A percentile compares a stretch with the other conserved stretches of the same genome.
phyloP scores from a whole-genome alignment of 2,888 invertebrate species.

The Unio pictorum region DNA sequence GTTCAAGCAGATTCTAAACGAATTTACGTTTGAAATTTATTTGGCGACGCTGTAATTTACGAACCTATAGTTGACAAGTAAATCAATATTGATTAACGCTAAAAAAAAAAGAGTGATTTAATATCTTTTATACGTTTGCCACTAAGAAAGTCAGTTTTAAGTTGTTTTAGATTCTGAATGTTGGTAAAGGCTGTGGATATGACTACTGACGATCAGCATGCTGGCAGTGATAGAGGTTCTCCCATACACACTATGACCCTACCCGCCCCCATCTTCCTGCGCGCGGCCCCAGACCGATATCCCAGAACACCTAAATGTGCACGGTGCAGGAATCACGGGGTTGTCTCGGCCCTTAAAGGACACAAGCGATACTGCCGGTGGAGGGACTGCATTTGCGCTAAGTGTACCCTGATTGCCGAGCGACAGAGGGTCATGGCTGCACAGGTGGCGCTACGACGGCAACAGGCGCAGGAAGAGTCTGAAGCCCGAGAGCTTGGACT shows the following conservation, averaged over 20 bases:
- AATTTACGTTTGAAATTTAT: too few relatives aligned
- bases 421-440: slow-evolving; percentile 98
- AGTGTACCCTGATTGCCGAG: slow-evolving; percentile 98
- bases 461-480: slow-evolving; percentile 97
- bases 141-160: too few relatives aligned
- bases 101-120: too few relatives aligned
- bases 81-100: too few relatives aligned
- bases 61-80: too few relatives aligned
- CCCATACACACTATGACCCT: slow-evolving; percentile 1
- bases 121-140: too few relatives aligned
- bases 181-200: too few relatives aligned
- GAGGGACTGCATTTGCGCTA: slow-evolving; percentile 94
- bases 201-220: too few relatives aligned
- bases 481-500: slow-evolving; percentile 95
- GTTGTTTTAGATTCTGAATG: too few relatives aligned
- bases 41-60: too few relatives aligned
- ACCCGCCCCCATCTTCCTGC: slow-evolving; percentile 22
- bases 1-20: too few relatives aligned
- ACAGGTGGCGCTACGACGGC: slow-evolving; percentile 93
- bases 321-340: slow-evolving; percentile 96
- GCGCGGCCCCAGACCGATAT: slow-evolving; percentile 81
- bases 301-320: slow-evolving; percentile 98
- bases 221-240: too few relatives aligned
- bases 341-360: slow-evolving; percentile 91
- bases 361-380: slow-evolving; percentile 93